Percentiles rank a stretch among this genome's conserved stretches.
These are phyloP conservation scores for Rotaria socialis DNA, from an alignment of 2,888 invertebrate species.

Conservation along the genomic window DNA sequence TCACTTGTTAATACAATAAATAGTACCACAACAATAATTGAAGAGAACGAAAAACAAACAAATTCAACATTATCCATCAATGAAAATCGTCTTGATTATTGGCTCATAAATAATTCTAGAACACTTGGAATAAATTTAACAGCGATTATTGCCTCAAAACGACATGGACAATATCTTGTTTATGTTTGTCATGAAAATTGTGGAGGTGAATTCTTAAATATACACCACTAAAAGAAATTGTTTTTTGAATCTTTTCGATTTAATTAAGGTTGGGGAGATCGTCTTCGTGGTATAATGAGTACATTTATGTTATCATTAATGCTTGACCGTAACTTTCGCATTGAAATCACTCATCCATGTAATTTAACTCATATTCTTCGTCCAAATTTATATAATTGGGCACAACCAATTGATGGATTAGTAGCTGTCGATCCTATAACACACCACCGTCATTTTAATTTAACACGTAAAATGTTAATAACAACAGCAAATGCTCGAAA, in stretches of 20 bases:
- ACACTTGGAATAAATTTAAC: slow-evolving; percentile 24
- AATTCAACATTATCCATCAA: neutral
- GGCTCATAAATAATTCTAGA: neutral
- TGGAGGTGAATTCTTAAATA: neutral
- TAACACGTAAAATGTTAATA: slow-evolving; percentile 32
- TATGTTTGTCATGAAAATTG: slow-evolving; percentile 36
- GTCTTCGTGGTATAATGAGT: slow-evolving; percentile 48
- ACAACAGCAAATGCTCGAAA: neutral
- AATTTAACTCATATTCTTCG: slow-evolving; percentile 43
- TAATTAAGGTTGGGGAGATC: slow-evolving; percentile 48
- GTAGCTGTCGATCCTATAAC: neutral
- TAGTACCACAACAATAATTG: no score
- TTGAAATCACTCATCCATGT: slow-evolving; percentile 48
- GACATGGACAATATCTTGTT: slow-evolving; percentile 6
- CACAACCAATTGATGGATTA: neutral
- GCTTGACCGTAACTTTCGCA: slow-evolving; percentile 47
- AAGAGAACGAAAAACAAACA: neutral
- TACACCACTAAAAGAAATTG: neutral
- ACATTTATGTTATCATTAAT: slow-evolving; percentile 47
- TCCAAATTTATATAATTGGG: slow-evolving; percentile 40
- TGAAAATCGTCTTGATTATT: neutral
- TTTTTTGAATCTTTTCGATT: neutral
- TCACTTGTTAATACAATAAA: neutral
- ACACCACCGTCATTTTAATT: neutral
- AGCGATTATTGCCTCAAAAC: neutral